Percentiles rank a stretch among this genome's conserved stretches.
phyloP scores from a whole-genome alignment of 1,140 invertebrate genomes.

The Euwallacea similis region DNA sequence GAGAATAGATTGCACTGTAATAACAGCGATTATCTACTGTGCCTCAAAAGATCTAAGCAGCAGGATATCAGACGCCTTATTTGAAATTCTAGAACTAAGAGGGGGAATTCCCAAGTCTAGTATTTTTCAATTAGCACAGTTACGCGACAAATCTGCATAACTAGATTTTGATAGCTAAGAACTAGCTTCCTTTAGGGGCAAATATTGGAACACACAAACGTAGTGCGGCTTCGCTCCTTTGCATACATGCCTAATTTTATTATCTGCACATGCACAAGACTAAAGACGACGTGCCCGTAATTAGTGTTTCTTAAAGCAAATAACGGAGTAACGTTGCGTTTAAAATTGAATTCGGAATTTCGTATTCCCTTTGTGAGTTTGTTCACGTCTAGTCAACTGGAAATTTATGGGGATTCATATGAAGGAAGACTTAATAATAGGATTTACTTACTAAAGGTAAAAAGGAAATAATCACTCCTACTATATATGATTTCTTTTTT shows the following conservation, averaged over 20 bases:
- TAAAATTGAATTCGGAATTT: conserved; percentile 28
- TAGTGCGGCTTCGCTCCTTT: neutral
- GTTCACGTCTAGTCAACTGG: conserved; percentile 18
- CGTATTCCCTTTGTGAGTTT: conserved; percentile 27
- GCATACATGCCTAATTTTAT: conserved; percentile 16
- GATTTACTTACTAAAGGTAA: neutral
- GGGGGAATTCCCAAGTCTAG: neutral
- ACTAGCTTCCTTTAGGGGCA: neutral
- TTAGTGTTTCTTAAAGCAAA: conserved; percentile 22
- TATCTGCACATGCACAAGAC: conserved; percentile 15
- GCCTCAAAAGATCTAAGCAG: neutral
- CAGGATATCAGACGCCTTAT: neutral
- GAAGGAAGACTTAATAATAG: conserved; percentile 14
- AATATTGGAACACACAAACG: neutral
- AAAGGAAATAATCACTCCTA: too few relatives aligned
- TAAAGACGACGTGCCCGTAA: conserved; percentile 13
- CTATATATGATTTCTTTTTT: too few relatives aligned
- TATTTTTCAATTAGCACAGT: too few relatives aligned
- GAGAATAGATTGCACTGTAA: conserved; percentile 9
- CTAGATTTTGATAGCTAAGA: neutral
- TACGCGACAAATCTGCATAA: neutral
- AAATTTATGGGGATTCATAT: conserved; percentile 10
- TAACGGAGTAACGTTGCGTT: conserved; percentile 21
- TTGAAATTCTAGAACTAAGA: neutral
- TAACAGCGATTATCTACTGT: conserved; percentile 4